phyloP scores from a whole-genome alignment of 2,888 invertebrate species.

The Hemistola chrysoprasaria region DNA sequence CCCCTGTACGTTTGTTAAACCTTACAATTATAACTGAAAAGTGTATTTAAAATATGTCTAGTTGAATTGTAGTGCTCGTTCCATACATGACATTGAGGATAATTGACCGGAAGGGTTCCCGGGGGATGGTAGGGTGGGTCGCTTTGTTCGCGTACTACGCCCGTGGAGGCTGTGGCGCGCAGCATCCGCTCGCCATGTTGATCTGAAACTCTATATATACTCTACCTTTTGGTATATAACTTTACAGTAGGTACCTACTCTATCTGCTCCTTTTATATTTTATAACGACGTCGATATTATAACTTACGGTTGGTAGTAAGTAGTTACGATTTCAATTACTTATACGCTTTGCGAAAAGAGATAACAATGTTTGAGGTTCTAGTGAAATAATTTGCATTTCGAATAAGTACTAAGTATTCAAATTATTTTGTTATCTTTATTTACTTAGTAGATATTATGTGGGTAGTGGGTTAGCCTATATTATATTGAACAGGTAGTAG shows the following conservation, averaged over 20 bases:
- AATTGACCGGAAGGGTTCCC: slow-evolving; percentile 42
- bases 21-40: slow-evolving; percentile 45
- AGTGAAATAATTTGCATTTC: slow-evolving; percentile 18
- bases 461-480: no score
- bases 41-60: slow-evolving; percentile 29
- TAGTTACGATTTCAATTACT: slow-evolving; percentile 10
- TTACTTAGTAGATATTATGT: neutral
- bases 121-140: slow-evolving; percentile 60
- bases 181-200: slow-evolving; percentile 72
- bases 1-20: slow-evolving; percentile 49
- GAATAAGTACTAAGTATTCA: slow-evolving; percentile 2
- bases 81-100: slow-evolving; percentile 52
- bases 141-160: slow-evolving; percentile 75
- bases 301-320: no score
- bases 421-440: slow-evolving; percentile 15
- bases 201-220: slow-evolving; percentile 29
- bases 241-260: neutral
- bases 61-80: slow-evolving; percentile 55
- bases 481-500: no score
- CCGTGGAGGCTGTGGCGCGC: slow-evolving; percentile 74
- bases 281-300: no score
- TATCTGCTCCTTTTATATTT: slow-evolving; percentile 19
- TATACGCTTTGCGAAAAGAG: slow-evolving; percentile 2
- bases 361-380: slow-evolving; percentile 14
- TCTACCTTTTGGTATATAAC: slow-evolving; percentile 10